A percentile compares a stretch with the other conserved stretches of the same genome.
These are phyloP conservation scores for Auanema freiburgensis DNA, from an alignment of 2,888 invertebrate genomes.

Conservation along the genomic window DNA sequence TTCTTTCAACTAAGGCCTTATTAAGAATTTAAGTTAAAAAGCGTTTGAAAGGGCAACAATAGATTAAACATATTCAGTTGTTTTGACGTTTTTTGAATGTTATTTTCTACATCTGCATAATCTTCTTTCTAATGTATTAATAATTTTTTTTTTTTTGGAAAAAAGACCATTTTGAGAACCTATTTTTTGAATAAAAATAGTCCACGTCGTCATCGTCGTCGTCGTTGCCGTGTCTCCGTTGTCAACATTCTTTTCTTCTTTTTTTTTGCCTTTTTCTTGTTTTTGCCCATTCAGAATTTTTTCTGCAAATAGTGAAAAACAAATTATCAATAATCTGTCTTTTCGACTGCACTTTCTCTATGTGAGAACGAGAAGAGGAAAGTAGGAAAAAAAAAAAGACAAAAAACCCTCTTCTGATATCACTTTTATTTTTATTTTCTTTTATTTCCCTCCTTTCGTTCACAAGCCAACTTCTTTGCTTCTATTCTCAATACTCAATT, in stretches of 20 bases:
- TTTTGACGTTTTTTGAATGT: no score
- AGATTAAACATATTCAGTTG: background rate
- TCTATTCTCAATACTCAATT: no score
- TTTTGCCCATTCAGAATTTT: background rate
- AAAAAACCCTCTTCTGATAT: no score
- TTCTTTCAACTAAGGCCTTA: background rate
- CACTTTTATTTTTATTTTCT: no score
- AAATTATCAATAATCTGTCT: background rate
- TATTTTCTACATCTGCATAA: no score
- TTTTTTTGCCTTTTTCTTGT: conserved; percentile 2
- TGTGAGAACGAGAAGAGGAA: no score
- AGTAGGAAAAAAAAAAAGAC: no score
- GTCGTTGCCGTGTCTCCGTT: background rate
- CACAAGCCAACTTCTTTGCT: no score
- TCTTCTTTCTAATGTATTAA: no score
- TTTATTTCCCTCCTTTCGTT: no score
- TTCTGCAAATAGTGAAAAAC: background rate
- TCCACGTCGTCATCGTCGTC: background rate
- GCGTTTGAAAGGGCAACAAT: background rate
- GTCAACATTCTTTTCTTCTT: background rate
- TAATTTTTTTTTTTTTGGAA: background rate
- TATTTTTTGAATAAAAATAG: conserved; percentile 2
- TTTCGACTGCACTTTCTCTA: conserved; percentile 3
- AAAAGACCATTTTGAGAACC: background rate
- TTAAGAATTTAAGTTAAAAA: background rate